Percentiles rank a stretch among this genome's conserved stretches.
Conservation (phyloP, 37 sponge, comb jelly and placozoan species). For the Dysidea cf. avara region DNA sequence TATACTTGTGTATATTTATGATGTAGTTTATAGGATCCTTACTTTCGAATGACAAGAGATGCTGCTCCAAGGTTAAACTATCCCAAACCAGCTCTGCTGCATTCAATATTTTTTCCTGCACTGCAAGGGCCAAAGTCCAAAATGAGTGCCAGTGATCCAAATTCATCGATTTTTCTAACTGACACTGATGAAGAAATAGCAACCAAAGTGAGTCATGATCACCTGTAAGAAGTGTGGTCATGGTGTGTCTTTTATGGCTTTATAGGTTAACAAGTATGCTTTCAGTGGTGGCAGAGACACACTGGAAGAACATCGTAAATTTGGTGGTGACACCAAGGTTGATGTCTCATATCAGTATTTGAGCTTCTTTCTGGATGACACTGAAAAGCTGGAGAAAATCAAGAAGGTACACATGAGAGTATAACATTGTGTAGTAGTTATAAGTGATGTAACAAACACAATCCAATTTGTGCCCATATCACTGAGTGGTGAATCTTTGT, state of each 20-base stretch:
- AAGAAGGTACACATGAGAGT: constrained; percentile 54
- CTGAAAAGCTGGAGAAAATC: constrained; percentile 54
- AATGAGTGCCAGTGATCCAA: constrained; percentile 87
- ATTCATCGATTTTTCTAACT: constrained; percentile 77
- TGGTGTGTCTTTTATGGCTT: not conserved
- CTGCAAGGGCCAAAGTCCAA: constrained; percentile 89
- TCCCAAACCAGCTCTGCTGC: constrained; percentile 79
- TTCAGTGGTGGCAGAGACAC: constrained; percentile 88
- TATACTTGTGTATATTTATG: not conserved
- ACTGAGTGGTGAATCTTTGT: no score
- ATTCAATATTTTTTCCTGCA: constrained; percentile 89
- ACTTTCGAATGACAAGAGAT: constrained; percentile 92
- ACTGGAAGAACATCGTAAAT: constrained; percentile 80
- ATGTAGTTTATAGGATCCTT: constrained; percentile 74
- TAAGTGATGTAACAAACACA: no score
- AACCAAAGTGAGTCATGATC: constrained; percentile 45
- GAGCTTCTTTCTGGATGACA: constrained; percentile 82
- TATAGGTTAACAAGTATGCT: constrained; percentile 82
- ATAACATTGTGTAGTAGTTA: not conserved
- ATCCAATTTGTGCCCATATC: no score
- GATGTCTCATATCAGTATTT: constrained; percentile 91
- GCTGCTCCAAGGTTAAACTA: constrained; percentile 78
- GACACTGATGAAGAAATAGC: constrained; percentile 78
- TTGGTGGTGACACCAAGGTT: constrained; percentile 76
- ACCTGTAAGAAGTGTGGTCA: not conserved